Evolutionary conservation across 2,797 vertebrate genomes (phyloP).

Genomic region (Benthosema pterotum): DNA sequence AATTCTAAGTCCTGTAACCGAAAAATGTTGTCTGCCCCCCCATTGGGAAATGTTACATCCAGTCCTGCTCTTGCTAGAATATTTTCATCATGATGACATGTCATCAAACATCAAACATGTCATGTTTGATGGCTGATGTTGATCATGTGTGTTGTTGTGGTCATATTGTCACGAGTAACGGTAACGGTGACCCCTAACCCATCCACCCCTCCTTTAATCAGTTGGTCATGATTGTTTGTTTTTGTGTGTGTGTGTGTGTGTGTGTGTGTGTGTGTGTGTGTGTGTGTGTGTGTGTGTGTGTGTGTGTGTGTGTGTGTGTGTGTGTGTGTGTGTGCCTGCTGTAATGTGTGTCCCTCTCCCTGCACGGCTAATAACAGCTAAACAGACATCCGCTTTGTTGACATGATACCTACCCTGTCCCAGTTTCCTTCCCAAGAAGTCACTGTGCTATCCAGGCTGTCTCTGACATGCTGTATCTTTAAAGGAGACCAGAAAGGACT

Average conservation of each 20-base stretch:
- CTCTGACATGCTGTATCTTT: background rate
- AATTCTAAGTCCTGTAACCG: too few species aligned
- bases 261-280: background rate
- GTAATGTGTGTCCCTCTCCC: conserved; percentile 20
- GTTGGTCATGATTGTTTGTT: background rate
- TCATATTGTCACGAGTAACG: background rate
- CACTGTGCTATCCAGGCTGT: conserved; percentile 20
- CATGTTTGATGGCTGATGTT: conserved; percentile 5
- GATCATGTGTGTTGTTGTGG: background rate
- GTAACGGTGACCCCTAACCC: too few species aligned
- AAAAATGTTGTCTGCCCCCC: too few species aligned
- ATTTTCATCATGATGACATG: conserved; percentile 40
- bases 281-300: background rate
- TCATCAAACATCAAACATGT: too few species aligned
- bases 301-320: background rate
- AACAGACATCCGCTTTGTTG: conserved; percentile 78
- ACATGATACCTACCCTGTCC: conserved; percentile 68
- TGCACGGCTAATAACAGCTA: conserved; percentile 76
- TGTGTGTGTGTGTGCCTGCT: conserved; percentile 12
- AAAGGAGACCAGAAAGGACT: too few species aligned
- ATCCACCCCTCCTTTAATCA: background rate
- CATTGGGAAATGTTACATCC: too few species aligned
- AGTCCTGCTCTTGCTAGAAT: too few species aligned
- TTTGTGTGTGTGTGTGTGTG: too few species aligned
- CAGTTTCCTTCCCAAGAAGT: conserved; percentile 49